phyloP scores from a whole-genome alignment of 2,888 invertebrate species.

The Cheilosia variabilis region DNA sequence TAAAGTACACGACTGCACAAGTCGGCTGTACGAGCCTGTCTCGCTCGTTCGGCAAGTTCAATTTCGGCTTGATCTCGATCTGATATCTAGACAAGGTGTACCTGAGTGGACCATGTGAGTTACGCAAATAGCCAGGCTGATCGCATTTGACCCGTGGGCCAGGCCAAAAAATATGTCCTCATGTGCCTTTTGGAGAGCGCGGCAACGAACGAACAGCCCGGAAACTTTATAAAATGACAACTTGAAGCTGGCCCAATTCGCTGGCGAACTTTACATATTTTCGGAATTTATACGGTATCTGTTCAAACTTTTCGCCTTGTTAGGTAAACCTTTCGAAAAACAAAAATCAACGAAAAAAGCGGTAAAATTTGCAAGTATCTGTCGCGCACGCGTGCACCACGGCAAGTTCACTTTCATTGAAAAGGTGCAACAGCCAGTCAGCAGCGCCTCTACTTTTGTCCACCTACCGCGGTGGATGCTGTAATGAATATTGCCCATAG shows the following conservation, averaged over 20 bases:
- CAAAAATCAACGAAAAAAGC: background rate
- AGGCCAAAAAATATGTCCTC: conserved; percentile 70
- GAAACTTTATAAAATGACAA: conserved; percentile 66
- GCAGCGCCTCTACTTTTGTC: background rate
- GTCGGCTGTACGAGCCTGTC: background rate
- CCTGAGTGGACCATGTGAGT: conserved; percentile 16
- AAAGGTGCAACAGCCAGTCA: conserved; percentile 24
- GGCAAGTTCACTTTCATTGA: conserved; percentile 62
- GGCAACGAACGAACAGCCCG: conserved; percentile 40
- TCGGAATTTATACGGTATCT: conserved; percentile 37
- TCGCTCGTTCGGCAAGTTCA: conserved; percentile 27
- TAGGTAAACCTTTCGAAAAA: conserved; percentile 69
- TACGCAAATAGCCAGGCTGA: conserved; percentile 59
- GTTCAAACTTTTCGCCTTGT: conserved; percentile 45
- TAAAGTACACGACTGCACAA: conserved; percentile 14
- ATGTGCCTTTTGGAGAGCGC: conserved; percentile 1
- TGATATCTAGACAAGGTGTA: conserved; percentile 18
- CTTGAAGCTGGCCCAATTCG: conserved; percentile 26
- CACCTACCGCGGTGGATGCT: background rate
- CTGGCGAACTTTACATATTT: conserved; percentile 33
- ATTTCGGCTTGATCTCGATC: conserved; percentile 38
- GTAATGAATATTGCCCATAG: conserved; percentile 27
- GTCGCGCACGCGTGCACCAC: conserved; percentile 25
- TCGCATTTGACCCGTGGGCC: conserved; percentile 69
- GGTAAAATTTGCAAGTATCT: background rate